Evolutionary conservation across 2,888 invertebrate genomes (phyloP).

Genomic region (Poecilus cupreus): DNA sequence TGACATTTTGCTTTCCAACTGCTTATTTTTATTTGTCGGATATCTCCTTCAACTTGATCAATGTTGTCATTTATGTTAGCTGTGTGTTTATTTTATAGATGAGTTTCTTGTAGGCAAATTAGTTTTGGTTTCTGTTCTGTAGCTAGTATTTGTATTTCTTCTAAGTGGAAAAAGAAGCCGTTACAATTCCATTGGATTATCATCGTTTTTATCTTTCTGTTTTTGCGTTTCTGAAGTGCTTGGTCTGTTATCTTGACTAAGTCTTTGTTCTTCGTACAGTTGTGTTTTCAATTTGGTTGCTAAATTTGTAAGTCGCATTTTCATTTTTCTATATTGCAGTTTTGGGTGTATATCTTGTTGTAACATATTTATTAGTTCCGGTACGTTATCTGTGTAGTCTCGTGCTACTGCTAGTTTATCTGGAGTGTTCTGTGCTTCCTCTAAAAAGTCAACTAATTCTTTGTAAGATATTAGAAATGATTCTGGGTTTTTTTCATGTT

Average conservation of each 20-base stretch:
- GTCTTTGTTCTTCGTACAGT: background rate
- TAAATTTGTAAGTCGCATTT: background rate
- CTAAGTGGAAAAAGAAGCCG: conserved; percentile 42
- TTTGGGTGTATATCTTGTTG: background rate
- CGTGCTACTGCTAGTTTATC: background rate
- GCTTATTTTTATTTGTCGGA: too few relatives aligned
- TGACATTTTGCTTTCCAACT: too few relatives aligned
- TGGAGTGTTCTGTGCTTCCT: background rate
- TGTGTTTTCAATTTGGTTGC: background rate
- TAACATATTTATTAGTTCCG: background rate
- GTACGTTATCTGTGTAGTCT: background rate
- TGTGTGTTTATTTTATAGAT: conserved; percentile 33
- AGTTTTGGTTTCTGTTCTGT: conserved; percentile 23
- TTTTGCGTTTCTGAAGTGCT: background rate
- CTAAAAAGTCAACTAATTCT: background rate
- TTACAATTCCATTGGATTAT: conserved; percentile 58
- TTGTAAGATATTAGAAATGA: background rate
- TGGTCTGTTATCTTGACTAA: background rate
- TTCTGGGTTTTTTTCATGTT: background rate
- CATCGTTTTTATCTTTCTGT: background rate
- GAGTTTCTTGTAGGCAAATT: conserved; percentile 55
- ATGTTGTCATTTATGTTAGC: too few relatives aligned
- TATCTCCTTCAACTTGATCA: too few relatives aligned
- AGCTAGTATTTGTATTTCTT: conserved; percentile 38
- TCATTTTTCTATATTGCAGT: background rate